Evolutionary conservation across 2,113 vertebrate genomes (phyloP).

Genomic region (Carassius carassius): DNA sequence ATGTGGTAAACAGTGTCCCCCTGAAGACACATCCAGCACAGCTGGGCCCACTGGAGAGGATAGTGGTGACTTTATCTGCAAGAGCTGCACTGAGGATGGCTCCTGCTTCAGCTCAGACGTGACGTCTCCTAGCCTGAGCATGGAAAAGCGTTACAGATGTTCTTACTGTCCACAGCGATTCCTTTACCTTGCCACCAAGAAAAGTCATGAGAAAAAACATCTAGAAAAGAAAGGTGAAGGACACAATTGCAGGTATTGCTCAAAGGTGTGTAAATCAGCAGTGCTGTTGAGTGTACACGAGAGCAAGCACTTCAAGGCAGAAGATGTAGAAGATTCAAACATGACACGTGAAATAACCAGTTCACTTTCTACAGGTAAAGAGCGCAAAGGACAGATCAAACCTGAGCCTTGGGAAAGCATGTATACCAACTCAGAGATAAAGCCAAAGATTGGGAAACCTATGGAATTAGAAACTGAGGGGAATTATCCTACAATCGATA

Average conservation of each 20-base stretch:
- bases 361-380: conserved; percentile 48
- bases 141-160: conserved; percentile 92
- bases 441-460: conserved; percentile 54
- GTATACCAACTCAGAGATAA: conserved; percentile 57
- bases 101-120: conserved; percentile 82
- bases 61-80: conserved; percentile 87
- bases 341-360: conserved; percentile 56
- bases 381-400: conserved; percentile 62
- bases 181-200: conserved; percentile 94
- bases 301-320: conserved; percentile 82
- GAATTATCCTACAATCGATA: conserved; percentile 46
- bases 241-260: conserved; percentile 80
- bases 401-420: conserved; percentile 58
- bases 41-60: conserved; percentile 77
- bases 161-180: conserved; percentile 96
- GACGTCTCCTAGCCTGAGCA: conserved; percentile 83
- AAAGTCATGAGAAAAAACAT: conserved; percentile 93
- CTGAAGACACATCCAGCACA: conserved; percentile 82
- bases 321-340: conserved; percentile 60
- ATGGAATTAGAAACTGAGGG: conserved; percentile 40
- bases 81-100: conserved; percentile 88
- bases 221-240: conserved; percentile 79
- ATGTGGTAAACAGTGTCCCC: conserved; percentile 89
- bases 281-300: conserved; percentile 82
- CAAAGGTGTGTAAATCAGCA: conserved; percentile 86